Conservation (phyloP, 2,113 vertebrate species). For the Nycticebus coucang region DNA sequence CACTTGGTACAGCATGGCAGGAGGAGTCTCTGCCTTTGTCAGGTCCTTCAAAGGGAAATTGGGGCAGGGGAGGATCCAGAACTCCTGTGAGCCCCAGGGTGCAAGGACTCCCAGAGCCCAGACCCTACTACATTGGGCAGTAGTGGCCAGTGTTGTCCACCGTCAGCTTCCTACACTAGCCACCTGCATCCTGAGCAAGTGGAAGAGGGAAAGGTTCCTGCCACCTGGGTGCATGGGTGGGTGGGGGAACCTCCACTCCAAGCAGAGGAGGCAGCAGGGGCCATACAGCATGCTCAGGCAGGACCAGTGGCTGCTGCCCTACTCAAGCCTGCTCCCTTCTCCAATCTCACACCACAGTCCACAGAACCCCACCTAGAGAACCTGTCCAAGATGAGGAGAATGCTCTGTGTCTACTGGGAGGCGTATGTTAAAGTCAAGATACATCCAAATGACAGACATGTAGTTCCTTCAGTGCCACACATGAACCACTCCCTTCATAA, state of each 20-base stretch:
- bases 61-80: background rate
- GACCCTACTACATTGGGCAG: background rate
- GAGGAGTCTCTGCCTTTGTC: background rate
- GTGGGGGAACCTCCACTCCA: background rate
- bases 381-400: background rate
- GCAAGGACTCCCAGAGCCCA: background rate
- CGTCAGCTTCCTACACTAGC: background rate
- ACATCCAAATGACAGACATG: background rate
- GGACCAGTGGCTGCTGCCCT: background rate
- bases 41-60: slow-evolving; percentile 30
- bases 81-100: background rate
- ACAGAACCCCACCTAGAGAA: background rate
- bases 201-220: background rate
- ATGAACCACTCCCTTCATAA: background rate
- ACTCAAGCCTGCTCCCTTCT: too few species aligned
- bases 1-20: slow-evolving; percentile 10
- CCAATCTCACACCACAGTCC: background rate
- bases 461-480: background rate
- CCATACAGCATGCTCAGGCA: fast-evolving
- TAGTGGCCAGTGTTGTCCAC: background rate
- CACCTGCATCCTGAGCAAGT: background rate
- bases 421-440: background rate
- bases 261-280: background rate
- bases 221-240: background rate
- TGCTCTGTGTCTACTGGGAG: background rate